These are phyloP conservation scores for Oreochromis spilurus DNA, from an alignment of 2,113 vertebrate species.

Conservation along the genomic window DNA sequence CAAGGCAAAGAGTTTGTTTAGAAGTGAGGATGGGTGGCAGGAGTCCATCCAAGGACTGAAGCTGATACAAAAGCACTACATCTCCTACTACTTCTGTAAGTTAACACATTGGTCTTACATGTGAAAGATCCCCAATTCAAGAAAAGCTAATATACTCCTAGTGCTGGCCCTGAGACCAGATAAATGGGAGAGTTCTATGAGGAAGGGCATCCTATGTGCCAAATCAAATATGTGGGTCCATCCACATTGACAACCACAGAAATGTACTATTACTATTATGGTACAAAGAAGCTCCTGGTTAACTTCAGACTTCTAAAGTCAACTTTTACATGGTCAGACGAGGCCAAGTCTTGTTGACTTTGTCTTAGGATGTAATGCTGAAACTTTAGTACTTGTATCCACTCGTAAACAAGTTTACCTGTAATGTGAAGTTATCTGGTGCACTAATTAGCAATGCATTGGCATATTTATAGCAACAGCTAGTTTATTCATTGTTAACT, in stretches of 20 bases:
- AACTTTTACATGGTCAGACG: background rate
- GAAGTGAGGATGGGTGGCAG: background rate
- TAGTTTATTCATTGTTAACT: background rate
- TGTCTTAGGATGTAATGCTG: background rate
- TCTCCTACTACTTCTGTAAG: background rate
- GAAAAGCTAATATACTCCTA: background rate
- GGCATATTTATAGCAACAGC: background rate
- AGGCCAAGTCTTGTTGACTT: background rate
- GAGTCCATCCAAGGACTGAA: background rate
- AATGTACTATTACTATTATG: background rate
- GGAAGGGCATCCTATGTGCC: background rate
- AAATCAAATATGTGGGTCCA: background rate
- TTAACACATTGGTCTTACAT: background rate
- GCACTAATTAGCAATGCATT: background rate
- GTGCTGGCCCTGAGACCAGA: background rate
- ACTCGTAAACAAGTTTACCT: background rate
- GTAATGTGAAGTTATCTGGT: background rate
- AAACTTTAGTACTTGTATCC: background rate
- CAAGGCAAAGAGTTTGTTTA: background rate
- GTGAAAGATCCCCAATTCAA: background rate
- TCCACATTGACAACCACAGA: background rate
- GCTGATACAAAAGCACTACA: background rate
- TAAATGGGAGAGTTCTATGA: background rate
- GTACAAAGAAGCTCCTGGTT: background rate
- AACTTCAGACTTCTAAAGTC: background rate